phyloP scores from a whole-genome alignment of 2,113 vertebrate species.

The Pristiophorus japonicus region DNA sequence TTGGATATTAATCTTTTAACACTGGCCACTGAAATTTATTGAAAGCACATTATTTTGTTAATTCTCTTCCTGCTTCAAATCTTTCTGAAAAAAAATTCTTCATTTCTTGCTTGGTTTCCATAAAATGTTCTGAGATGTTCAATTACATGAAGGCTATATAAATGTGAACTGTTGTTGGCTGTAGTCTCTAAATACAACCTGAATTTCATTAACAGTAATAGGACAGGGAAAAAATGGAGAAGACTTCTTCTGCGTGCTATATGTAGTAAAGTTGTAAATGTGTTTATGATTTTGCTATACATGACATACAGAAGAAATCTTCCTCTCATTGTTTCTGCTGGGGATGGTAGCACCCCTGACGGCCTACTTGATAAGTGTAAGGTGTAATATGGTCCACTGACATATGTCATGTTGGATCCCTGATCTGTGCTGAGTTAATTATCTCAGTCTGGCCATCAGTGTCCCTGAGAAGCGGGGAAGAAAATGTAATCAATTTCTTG shows the following conservation, averaged over 20 bases:
- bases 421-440: background rate
- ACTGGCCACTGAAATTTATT: background rate
- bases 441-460: background rate
- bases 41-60: background rate
- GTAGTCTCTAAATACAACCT: background rate
- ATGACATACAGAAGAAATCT: background rate
- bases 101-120: background rate
- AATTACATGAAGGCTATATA: background rate
- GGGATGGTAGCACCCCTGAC: background rate
- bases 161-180: background rate
- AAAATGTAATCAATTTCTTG: background rate
- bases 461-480: background rate
- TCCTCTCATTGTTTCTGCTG: background rate
- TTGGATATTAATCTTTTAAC: background rate
- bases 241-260: background rate
- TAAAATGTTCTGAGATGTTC: background rate
- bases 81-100: background rate
- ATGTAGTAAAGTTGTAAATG: background rate
- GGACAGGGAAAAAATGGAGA: background rate
- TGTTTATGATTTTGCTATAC: background rate
- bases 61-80: background rate
- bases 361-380: background rate
- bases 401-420: background rate
- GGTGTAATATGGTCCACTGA: background rate
- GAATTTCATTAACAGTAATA: background rate